These are phyloP conservation scores for Alces alces DNA, from an alignment of 2,113 vertebrate species.

Conservation along the genomic window DNA sequence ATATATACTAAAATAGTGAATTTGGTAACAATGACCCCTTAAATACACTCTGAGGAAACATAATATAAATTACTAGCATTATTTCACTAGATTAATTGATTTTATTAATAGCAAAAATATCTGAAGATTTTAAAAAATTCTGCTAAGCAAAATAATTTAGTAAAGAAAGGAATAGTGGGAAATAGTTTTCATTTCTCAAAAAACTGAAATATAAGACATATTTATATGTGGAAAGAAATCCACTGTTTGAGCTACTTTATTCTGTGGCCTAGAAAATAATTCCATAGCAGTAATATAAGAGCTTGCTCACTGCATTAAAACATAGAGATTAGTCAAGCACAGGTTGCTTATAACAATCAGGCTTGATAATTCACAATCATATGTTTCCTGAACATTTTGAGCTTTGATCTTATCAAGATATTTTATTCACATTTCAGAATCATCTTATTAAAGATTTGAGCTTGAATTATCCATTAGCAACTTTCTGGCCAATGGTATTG, in stretches of 20 bases:
- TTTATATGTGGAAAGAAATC: neutral
- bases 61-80: neutral
- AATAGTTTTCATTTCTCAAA: neutral
- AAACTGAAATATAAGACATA: neutral
- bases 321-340: neutral
- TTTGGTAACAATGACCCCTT: neutral
- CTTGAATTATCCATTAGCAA: conserved; percentile 47
- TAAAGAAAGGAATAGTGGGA: neutral
- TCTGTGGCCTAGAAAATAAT: neutral
- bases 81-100: neutral
- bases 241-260: neutral
- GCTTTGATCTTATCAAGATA: conserved; percentile 49
- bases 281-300: neutral
- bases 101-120: neutral
- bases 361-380: neutral
- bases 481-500: neutral
- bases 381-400: conserved; percentile 53
- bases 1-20: neutral
- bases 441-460: conserved; percentile 21
- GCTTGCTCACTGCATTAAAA: neutral
- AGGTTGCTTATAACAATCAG: neutral
- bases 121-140: neutral
- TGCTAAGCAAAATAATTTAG: neutral
- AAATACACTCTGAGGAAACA: neutral
- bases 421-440: conserved; percentile 31